These are phyloP conservation scores for Argya squamiceps DNA, from an alignment of 2,797 vertebrate genomes.

Conservation along the genomic window DNA sequence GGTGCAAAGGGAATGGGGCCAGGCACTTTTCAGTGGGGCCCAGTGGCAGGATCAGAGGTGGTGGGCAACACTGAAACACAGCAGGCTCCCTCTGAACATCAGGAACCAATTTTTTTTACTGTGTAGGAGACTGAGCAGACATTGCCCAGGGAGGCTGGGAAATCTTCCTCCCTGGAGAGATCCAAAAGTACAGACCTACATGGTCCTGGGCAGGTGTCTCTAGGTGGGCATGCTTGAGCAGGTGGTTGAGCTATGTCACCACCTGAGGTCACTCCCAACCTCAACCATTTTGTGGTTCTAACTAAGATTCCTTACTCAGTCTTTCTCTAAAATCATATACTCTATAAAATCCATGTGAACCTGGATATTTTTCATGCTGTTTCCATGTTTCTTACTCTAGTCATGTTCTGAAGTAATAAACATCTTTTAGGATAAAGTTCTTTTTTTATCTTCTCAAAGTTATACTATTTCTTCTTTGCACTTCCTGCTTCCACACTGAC, in stretches of 20 bases:
- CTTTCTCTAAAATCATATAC: background rate
- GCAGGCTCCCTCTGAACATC: background rate
- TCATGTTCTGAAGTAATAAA: background rate
- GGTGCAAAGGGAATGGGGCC: background rate
- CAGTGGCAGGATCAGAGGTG: background rate
- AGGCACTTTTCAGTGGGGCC: background rate
- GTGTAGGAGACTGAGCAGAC: background rate
- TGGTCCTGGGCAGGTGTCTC: background rate
- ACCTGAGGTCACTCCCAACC: background rate
- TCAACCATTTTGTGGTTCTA: background rate
- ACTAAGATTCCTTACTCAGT: background rate
- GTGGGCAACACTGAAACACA: background rate
- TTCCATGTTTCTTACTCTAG: background rate
- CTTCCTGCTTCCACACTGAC: background rate
- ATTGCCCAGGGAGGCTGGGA: background rate
- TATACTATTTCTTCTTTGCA: background rate
- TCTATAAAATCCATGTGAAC: background rate
- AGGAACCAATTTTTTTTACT: background rate
- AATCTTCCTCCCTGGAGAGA: background rate
- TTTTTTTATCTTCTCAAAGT: background rate
- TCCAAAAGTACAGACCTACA: background rate
- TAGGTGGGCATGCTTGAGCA: background rate
- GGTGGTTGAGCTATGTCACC: fast-evolving
- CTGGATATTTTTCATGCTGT: background rate
- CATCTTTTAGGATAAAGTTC: background rate